A percentile compares a stretch with the other conserved stretches of the same genome.
Conservation (phyloP, 1,140 invertebrate species). For the Episyrphus balteatus region DNA sequence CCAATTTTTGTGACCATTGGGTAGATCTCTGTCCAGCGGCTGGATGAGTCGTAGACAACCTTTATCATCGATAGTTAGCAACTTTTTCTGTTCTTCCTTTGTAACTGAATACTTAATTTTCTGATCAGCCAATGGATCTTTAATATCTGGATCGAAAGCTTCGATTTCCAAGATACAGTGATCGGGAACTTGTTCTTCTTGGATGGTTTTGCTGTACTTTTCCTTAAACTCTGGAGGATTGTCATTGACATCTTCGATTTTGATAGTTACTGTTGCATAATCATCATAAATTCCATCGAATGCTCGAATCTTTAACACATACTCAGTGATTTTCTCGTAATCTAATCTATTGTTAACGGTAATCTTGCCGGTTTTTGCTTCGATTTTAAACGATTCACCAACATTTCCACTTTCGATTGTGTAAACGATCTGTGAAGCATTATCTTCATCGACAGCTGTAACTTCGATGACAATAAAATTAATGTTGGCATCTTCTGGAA, state of each 20-base stretch:
- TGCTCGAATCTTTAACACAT: conserved; percentile 61
- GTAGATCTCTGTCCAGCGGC: conserved; percentile 75
- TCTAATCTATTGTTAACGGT: conserved; percentile 65
- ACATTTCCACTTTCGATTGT: conserved; percentile 68
- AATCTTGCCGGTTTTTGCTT: conserved; percentile 67
- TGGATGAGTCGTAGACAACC: conserved; percentile 68
- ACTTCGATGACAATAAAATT: conserved; percentile 72
- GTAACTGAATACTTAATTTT: conserved; percentile 66
- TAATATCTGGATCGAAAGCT: conserved; percentile 79
- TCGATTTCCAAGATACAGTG: conserved; percentile 54
- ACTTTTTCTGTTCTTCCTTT: conserved; percentile 54
- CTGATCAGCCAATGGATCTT: conserved; percentile 57
- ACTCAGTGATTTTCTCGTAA: conserved; percentile 72
- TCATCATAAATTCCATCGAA: conserved; percentile 69
- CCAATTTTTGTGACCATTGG: conserved; percentile 69
- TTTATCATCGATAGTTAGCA: conserved; percentile 56
- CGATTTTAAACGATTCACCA: conserved; percentile 65
- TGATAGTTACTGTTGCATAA: conserved; percentile 61
- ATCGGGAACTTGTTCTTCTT: conserved; percentile 52
- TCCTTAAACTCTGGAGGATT: conserved; percentile 64
- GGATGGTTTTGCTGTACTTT: conserved; percentile 53
- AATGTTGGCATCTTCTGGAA: conserved; percentile 71
- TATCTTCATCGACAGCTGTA: conserved; percentile 66
- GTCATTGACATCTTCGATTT: conserved; percentile 73
- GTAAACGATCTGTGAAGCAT: conserved; percentile 68